These are phyloP conservation scores for Oryzias celebensis DNA, from an alignment of 2,113 vertebrate genomes.

Conservation along the genomic window DNA sequence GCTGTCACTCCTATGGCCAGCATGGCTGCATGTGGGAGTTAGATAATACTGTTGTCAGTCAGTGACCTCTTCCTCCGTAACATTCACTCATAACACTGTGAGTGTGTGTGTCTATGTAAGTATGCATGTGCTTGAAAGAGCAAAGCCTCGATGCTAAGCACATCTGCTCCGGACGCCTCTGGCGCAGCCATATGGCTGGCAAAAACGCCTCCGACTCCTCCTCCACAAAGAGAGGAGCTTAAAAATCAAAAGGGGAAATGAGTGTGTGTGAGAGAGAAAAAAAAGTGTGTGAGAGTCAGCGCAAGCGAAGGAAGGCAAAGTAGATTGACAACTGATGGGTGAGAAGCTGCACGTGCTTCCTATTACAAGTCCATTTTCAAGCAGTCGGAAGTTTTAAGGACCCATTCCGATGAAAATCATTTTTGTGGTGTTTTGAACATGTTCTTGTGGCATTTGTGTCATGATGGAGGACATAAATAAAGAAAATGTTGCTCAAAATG, in stretches of 20 bases:
- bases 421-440: too few relatives aligned
- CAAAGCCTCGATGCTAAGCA: constrained; percentile 64
- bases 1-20: not conserved
- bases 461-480: too few relatives aligned
- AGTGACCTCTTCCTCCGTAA: constrained; percentile 61
- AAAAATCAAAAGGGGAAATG: constrained; percentile 45
- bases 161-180: constrained; percentile 72
- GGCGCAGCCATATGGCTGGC: constrained; percentile 71
- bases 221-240: constrained; percentile 51
- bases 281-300: constrained; percentile 18
- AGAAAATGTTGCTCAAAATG: too few relatives aligned
- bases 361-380: constrained; percentile 35
- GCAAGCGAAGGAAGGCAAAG: constrained; percentile 31
- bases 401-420: too few relatives aligned
- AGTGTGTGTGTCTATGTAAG: constrained; percentile 41
- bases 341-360: constrained; percentile 57
- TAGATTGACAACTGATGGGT: constrained; percentile 55
- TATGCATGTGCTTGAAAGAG: constrained; percentile 57
- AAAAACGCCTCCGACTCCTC: constrained; percentile 56
- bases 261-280: constrained; percentile 22
- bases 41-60: constrained; percentile 56
- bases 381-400: constrained; percentile 42
- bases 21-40: constrained; percentile 28
- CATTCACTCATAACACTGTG: constrained; percentile 30
- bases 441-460: too few relatives aligned